phyloP scores from a whole-genome alignment of 1,140 invertebrate genomes.

The Conus ventricosus region DNA sequence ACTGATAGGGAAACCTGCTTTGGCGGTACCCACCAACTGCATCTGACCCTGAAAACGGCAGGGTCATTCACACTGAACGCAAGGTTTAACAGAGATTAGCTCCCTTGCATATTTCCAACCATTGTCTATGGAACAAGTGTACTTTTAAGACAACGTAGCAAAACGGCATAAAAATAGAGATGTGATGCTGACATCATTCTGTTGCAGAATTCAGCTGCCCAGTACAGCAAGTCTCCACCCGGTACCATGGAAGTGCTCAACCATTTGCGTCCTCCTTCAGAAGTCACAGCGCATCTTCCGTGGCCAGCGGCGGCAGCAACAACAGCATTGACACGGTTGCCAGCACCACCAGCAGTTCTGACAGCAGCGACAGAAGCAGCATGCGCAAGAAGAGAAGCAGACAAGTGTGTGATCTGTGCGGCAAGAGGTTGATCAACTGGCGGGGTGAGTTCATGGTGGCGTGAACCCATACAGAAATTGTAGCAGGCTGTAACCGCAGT shows the following conservation, averaged over 20 bases:
- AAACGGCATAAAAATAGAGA: too few species aligned
- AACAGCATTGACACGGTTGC: not conserved
- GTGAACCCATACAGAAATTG: too few species aligned
- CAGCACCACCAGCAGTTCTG: not conserved
- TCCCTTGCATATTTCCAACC: too few species aligned
- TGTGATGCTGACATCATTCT: not conserved
- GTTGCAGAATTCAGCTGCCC: not conserved
- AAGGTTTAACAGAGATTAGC: too few species aligned
- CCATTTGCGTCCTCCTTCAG: slow-evolving; percentile 14
- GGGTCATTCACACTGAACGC: not conserved
- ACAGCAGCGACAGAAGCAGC: slow-evolving; percentile 5
- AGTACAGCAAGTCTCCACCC: not conserved
- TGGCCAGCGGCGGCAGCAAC: too few species aligned
- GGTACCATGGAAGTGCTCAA: slow-evolving; percentile 5
- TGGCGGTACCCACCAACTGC: too few species aligned
- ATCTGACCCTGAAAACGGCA: too few species aligned
- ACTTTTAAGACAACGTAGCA: too few species aligned
- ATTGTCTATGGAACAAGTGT: too few species aligned
- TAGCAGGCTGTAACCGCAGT: too few species aligned
- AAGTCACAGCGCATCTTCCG: not conserved
- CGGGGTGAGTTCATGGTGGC: not conserved
- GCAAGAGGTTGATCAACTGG: slow-evolving; percentile 25
- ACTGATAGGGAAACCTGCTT: too few species aligned
- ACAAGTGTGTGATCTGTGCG: slow-evolving; percentile 7
- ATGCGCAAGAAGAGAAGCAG: not conserved